A percentile compares a stretch with the other conserved stretches of the same genome.
Conservation (phyloP, 2,888 invertebrate genomes). For the Eupithecia centaureata region DNA sequence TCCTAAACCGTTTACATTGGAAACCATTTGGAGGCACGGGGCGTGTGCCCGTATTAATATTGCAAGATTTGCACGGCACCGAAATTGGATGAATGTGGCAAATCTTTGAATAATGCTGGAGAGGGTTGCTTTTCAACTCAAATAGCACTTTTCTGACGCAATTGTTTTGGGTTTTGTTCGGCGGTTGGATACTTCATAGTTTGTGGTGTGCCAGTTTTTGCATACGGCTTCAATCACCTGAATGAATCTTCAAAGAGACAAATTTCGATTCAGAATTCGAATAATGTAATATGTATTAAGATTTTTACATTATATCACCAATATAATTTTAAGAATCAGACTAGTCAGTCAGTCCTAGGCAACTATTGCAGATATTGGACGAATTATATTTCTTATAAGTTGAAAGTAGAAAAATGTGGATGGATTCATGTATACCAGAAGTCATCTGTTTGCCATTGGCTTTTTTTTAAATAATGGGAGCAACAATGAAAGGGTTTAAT, state of each 20-base stretch:
- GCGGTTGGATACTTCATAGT: background rate
- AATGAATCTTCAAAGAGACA: no score
- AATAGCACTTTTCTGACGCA: slow-evolving; percentile 7
- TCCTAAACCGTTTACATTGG: slow-evolving; percentile 23
- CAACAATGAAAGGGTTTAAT: background rate
- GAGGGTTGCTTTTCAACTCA: slow-evolving; percentile 12
- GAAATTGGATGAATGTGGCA: slow-evolving; percentile 32
- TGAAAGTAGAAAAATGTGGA: background rate
- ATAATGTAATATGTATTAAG: no score
- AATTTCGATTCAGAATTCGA: no score
- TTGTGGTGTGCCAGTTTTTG: background rate
- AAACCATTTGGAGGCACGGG: slow-evolving; percentile 30
- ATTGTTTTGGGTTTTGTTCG: slow-evolving; percentile 1
- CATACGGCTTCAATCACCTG: background rate
- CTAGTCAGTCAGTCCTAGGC: background rate
- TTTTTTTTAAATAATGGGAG: background rate
- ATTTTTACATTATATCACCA: no score
- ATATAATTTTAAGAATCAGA: background rate
- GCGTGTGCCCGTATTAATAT: slow-evolving; percentile 39
- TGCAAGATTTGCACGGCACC: slow-evolving; percentile 33
- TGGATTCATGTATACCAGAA: background rate
- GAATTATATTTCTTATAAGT: background rate
- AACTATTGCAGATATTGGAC: background rate
- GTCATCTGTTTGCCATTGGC: background rate
- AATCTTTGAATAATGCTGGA: slow-evolving; percentile 22